A percentile compares a stretch with the other conserved stretches of the same genome.
These are phyloP conservation scores for Acanthurus leucopareius DNA, from an alignment of 2,797 vertebrate genomes.

Conservation along the genomic window DNA sequence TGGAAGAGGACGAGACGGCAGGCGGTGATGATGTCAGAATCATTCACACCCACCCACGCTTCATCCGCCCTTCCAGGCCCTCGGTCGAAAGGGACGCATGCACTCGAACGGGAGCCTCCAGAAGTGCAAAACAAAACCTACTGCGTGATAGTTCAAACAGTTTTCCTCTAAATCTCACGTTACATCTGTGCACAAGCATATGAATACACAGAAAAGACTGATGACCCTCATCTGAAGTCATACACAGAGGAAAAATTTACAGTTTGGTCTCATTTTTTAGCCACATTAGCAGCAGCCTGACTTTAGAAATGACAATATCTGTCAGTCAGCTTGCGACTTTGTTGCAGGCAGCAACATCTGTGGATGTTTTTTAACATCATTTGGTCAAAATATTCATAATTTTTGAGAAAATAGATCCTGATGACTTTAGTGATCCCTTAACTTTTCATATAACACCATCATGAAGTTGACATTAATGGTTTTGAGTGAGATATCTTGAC, in stretches of 20 bases:
- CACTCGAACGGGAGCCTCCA: constrained; percentile 50
- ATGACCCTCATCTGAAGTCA: too few relatives aligned
- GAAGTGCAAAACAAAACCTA: constrained; percentile 1
- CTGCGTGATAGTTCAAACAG: neutral
- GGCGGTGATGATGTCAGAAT: constrained; percentile 83
- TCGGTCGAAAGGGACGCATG: constrained; percentile 32
- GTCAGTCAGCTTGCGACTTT: too few relatives aligned
- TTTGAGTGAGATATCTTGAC: neutral
- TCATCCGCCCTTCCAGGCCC: constrained; percentile 57
- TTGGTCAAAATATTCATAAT: too few relatives aligned
- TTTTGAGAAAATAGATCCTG: too few relatives aligned
- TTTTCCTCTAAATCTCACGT: neutral
- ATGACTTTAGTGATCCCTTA: too few relatives aligned
- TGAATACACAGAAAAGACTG: neutral
- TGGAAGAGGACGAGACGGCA: constrained; percentile 76
- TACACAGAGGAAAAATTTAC: too few relatives aligned
- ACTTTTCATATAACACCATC: neutral
- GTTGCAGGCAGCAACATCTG: too few relatives aligned
- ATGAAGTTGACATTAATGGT: neutral
- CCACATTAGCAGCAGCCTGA: too few relatives aligned
- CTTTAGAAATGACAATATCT: too few relatives aligned
- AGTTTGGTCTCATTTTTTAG: too few relatives aligned
- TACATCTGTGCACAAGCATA: neutral
- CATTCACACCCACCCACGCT: constrained; percentile 82
- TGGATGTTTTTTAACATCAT: too few relatives aligned